A percentile compares a stretch with the other conserved stretches of the same genome.
These are phyloP conservation scores for Euplagia quadripunctaria DNA, from an alignment of 2,888 invertebrate genomes.

Conservation along the genomic window DNA sequence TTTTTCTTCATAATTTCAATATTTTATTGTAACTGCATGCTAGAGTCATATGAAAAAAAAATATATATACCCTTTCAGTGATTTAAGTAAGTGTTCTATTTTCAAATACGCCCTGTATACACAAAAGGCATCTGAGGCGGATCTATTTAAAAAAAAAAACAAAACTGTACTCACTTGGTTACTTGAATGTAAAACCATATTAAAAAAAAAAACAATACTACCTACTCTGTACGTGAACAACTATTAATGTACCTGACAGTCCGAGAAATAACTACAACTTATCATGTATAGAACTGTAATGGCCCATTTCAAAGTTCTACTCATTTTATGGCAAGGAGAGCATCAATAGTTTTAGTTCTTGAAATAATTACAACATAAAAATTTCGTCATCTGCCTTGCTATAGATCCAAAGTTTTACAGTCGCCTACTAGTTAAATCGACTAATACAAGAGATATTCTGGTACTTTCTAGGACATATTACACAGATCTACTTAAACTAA, in stretches of 20 bases:
- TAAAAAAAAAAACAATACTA: too few species aligned
- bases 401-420: background rate
- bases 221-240: background rate
- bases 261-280: background rate
- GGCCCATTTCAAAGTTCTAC: background rate
- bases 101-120: too few species aligned
- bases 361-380: background rate
- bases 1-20: too few species aligned
- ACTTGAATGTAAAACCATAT: too few species aligned
- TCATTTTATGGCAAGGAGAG: background rate
- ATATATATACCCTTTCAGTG: too few species aligned
- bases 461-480: background rate
- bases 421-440: background rate
- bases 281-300: background rate
- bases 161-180: too few species aligned
- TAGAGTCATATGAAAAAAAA: too few species aligned
- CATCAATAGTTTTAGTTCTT: conserved; percentile 1
- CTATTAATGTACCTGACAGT: background rate
- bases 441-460: background rate
- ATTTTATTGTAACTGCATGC: too few species aligned
- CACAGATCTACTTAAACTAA: background rate
- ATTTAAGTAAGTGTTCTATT: too few species aligned
- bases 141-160: too few species aligned
- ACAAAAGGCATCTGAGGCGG: too few species aligned
- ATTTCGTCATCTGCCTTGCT: background rate